phyloP scores from a whole-genome alignment of 1,140 invertebrate genomes.

The Solenopsis fugax region DNA sequence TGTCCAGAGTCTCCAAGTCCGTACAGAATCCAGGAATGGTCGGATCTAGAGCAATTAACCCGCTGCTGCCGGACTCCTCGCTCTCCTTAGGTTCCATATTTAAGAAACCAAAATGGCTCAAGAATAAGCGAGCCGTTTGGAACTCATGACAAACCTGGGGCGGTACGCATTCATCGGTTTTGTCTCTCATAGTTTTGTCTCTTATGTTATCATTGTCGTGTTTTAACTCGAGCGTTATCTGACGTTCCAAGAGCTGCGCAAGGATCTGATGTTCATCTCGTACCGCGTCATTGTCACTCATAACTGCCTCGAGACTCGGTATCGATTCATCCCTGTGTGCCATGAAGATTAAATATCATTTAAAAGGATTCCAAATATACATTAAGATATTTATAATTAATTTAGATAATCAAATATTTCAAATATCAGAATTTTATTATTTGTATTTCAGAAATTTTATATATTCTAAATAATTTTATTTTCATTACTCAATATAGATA shows the following conservation, averaged over 20 bases:
- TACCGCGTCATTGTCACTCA: slow-evolving; percentile 87
- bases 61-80: slow-evolving; percentile 86
- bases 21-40: slow-evolving; percentile 90
- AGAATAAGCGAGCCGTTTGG: slow-evolving; percentile 96
- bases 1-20: slow-evolving; percentile 92
- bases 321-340: slow-evolving; percentile 92
- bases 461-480: not conserved
- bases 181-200: slow-evolving; percentile 83
- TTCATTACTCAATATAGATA: not conserved
- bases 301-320: slow-evolving; percentile 91
- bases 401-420: not conserved
- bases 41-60: slow-evolving; percentile 93
- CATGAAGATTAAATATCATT: slow-evolving; percentile 41
- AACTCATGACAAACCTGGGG: slow-evolving; percentile 95
- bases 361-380: not conserved
- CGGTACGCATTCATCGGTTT: slow-evolving; percentile 91
- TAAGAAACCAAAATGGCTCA: slow-evolving; percentile 97
- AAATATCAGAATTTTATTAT: not conserved
- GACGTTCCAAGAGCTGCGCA: slow-evolving; percentile 81
- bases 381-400: not conserved
- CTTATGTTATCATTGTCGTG: slow-evolving; percentile 86
- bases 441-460: not conserved
- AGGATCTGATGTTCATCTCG: slow-evolving; percentile 86
- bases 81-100: slow-evolving; percentile 91
- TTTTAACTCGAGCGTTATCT: slow-evolving; percentile 87